Conservation (phyloP, 2,797 vertebrate genomes). For the Protonibea diacanthus region DNA sequence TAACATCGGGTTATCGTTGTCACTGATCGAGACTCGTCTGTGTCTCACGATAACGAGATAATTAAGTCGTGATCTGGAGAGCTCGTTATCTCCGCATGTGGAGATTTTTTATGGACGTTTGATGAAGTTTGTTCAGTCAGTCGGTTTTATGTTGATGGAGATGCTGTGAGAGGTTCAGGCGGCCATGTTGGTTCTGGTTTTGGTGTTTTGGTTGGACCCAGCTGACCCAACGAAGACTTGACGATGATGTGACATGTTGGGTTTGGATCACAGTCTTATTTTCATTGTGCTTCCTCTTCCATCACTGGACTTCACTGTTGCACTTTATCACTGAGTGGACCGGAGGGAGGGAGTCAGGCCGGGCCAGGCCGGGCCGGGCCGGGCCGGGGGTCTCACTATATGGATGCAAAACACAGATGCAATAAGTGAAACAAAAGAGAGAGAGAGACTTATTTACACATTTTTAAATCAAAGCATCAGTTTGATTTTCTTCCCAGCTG, state of each 20-base stretch:
- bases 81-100: too few species aligned
- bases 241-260: neutral
- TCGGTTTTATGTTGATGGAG: neutral
- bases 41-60: too few species aligned
- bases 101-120: too few species aligned
- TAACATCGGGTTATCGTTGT: too few species aligned
- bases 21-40: too few species aligned
- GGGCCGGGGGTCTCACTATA: neutral
- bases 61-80: too few species aligned
- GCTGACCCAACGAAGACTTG: neutral
- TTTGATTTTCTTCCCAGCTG: neutral
- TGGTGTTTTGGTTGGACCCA: neutral
- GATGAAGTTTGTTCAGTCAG: too few species aligned
- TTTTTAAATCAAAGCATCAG: too few species aligned
- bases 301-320: conserved; percentile 64
- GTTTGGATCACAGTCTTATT: conserved; percentile 3
- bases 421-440: conserved; percentile 58
- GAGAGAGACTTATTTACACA: neutral
- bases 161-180: neutral
- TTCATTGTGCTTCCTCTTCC: conserved; percentile 50
- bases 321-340: conserved; percentile 76
- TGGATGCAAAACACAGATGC: conserved; percentile 59
- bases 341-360: conserved; percentile 2
- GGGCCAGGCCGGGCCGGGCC: neutral
- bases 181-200: neutral